Percentiles rank a stretch among this genome's conserved stretches.
These are phyloP conservation scores for Lepetodrilus schrolli DNA, from an alignment of 2,888 invertebrate genomes.

Conservation along the genomic window DNA sequence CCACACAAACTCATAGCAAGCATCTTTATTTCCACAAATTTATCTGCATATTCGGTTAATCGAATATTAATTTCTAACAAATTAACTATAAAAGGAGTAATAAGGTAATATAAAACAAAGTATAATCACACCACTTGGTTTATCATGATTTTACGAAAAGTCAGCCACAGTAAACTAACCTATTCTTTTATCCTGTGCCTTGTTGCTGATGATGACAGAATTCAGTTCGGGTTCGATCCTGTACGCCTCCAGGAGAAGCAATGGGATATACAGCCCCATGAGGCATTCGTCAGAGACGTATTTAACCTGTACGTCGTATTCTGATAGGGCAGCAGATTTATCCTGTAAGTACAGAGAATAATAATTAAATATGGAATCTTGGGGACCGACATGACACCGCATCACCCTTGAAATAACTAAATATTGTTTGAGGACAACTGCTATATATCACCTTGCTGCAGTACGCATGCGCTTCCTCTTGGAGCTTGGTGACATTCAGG, in stretches of 20 bases:
- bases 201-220: conserved; percentile 45
- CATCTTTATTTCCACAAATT: neutral
- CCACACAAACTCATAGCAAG: too few species aligned
- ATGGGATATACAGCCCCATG: conserved; percentile 64
- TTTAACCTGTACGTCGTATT: conserved; percentile 36
- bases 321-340: too few species aligned
- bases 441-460: conserved; percentile 57
- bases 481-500: conserved; percentile 51
- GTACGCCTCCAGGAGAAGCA: conserved; percentile 56
- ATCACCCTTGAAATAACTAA: too few species aligned
- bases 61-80: too few species aligned
- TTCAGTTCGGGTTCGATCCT: conserved; percentile 50
- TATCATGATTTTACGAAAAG: neutral
- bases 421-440: too few species aligned
- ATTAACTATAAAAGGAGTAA: neutral
- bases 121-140: neutral
- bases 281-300: conserved; percentile 61
- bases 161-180: conserved; percentile 41
- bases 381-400: too few species aligned
- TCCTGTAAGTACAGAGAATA: too few species aligned
- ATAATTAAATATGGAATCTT: too few species aligned
- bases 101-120: neutral
- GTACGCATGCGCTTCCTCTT: conserved; percentile 48
- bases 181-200: conserved; percentile 48
- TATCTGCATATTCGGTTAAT: too few species aligned